Conservation (phyloP, 23 tunicate species). For the Oikopleura dioica region DNA sequence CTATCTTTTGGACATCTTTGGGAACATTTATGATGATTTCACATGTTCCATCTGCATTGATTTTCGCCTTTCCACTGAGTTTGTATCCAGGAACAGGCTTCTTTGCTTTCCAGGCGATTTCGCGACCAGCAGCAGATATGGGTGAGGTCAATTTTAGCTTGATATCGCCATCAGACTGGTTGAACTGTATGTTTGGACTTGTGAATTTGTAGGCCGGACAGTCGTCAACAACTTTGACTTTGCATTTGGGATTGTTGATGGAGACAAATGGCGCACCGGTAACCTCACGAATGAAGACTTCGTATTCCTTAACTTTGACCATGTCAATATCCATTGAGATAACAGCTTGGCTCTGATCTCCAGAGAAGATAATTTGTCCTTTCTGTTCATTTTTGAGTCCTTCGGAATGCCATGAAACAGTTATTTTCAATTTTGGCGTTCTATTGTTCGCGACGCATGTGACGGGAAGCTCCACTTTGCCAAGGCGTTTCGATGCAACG, state of each 20-base stretch:
- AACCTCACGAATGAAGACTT: not conserved
- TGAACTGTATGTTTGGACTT: not conserved
- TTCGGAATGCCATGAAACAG: not conserved
- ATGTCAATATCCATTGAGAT: not conserved
- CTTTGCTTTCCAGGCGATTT: conserved; percentile 1
- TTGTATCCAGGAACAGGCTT: not conserved
- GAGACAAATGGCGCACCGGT: conserved; percentile 5
- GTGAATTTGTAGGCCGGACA: not conserved
- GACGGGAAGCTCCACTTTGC: not conserved
- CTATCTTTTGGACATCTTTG: not conserved
- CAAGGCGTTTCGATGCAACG: conserved; percentile 7
- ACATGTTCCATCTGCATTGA: not conserved
- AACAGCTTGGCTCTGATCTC: not conserved
- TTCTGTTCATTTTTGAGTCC: not conserved
- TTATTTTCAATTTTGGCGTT: not conserved
- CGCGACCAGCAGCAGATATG: not conserved
- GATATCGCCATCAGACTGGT: conserved; percentile 8
- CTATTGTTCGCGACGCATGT: not conserved
- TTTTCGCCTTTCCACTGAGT: not conserved
- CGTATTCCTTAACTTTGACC: not conserved
- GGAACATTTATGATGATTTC: not conserved
- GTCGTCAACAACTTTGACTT: conserved; percentile 8
- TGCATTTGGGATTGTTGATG: not conserved
- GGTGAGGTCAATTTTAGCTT: not conserved
- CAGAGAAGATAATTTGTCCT: not conserved